Base-by-base conservation (phyloP, 2,888 invertebrate genomes). In the Tetranychus truncatus region DNA sequence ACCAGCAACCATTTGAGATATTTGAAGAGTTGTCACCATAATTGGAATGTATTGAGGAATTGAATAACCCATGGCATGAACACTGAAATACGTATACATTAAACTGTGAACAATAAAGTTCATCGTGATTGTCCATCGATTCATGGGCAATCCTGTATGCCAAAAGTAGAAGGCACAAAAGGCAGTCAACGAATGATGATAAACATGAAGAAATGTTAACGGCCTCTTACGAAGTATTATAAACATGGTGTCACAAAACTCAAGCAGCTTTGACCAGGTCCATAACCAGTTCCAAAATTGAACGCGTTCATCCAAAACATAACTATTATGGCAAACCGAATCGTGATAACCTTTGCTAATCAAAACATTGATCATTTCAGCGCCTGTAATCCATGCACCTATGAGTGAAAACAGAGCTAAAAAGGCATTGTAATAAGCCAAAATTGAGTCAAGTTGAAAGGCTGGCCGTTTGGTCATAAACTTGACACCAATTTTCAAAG, bases 211-310 rank as follows among this genome's bases (percentile, higher is more conserved):
- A 85, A 95, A 95, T 82, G 94, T 92, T 74, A 95, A 86, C 1
- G 92, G 92, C 83, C 94, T 93, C 84, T 95, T 95, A 77, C 95
- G 88, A 76, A 95, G 86, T 24, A 84, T 82, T 78, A 95, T 91
- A 86, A 95, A 95, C 79, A 94, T 88, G 67, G 95, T 95, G 85
- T 95, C 95, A 8, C 94, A 95, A 72, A 97, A 87, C 84, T 97
- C 97, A 0, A 95, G 93, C 76, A 95, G 87, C 85, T 99, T 99
- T 78, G 95, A 95, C 79, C 96, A 85, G 69, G 95, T 94, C 85
- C 99, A 99, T 87, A 95, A 88, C 88, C 90, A 92, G 79, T 95
- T 92, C 97, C 97, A 99, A 84, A 96, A 95, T 79, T 92, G 91
- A 73, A 95, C 95, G 80, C 91, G 89, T 84, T 94, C 91, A 82